Evolutionary conservation across 2,888 invertebrate species (phyloP), one percentile per base, ranked within the genome.

Genomic region (Tenodera sinensis): DNA sequence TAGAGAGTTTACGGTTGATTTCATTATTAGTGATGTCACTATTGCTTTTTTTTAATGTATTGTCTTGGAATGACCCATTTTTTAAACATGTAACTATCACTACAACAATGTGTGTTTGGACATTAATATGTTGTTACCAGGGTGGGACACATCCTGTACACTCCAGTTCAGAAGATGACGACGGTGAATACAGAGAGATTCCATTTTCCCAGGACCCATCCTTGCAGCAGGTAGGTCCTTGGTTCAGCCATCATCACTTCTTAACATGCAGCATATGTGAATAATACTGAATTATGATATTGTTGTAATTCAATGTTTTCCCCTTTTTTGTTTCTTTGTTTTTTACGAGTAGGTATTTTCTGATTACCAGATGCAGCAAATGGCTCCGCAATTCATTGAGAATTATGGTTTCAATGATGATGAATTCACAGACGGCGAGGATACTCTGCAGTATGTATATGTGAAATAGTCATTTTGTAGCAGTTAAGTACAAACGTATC

Each of bases 361-460:
- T 91, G 95, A 95, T 92, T 96, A 95, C 93, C 95, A 96, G 93
- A 94, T 94, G 92, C 95, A 95, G 93, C 94, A 95, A 92, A 94
- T 95, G 93, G 94, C 95, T 42, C 94, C 95, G 90, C 94, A 94
- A 91, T 95, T 95, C 92, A 94, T 95, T 91, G 95, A 95, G 91
- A 94, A 94, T 91, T 96, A 95, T 92, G 95, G 95, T 88, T 95
- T 95, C 92, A 95, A 96, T 92, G 95, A 96, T 92, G 95, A 95
- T 90, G 95, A 96, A 90, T 96, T 95, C 91, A 95, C 94, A 91
- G 95, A 95, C 91, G 94, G 94, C 15, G 95, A 96, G 91, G 94
- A 94, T 91, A 93, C 93, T 84, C 92, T 94, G 91, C 94, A 94
- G 95, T 95, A 93, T 93, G 94, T 94, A 91, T 89, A 27, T 71